Evolutionary conservation across 2,888 invertebrate genomes (phyloP), one percentile per base, ranked within the genome.

Genomic region (Drosophila vallismaia): DNA sequence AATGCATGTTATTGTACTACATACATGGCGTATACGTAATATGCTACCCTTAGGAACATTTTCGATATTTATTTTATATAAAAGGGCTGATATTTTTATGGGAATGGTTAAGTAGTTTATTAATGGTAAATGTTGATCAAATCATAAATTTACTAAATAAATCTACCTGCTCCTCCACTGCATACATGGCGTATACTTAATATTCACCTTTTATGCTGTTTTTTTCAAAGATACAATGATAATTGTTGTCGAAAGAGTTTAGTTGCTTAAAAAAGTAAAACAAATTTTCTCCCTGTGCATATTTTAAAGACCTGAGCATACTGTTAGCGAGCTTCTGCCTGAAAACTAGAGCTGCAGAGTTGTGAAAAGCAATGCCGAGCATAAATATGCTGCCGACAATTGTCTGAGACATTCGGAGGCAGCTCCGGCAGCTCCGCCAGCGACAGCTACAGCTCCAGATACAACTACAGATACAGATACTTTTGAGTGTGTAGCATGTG

Each of bases 341-440:
- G 24, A 73, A 49, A 62, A 48, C 29, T 52, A 28, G 36, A 59
- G 42, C 28, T 28, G 48, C 55, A 29, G 40, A 52, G 28, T 24
- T 52, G 49, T 24, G 26, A 44, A 52, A 42, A 40, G 56, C 48
- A 51, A 64, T 72, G 76, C 74, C 69, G 60, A 78, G 77, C 82
- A 85, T 79, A 85, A 78, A 85, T 75, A 81, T 80, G 86, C 68
- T 77, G 71, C 69, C 73, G 73, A 78, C 80, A 77, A 79, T 75
- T 80, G 82, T 74, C 74, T 74, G 77, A 78, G 71, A 76, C 71
- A 74, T 78, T 69, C 60, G 71, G 44, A 64, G 63, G 64, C 63
- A 63, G 50, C 44, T 24, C 24, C 50, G 50, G 33, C 31, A 33
- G 33, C 19, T 19, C 19, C 48, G 50, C 14, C 49, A 58, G 55